Evolutionary conservation across 2,888 invertebrate species (phyloP), one percentile per base, ranked within the genome.

Genomic region (Rotaria macrura): DNA sequence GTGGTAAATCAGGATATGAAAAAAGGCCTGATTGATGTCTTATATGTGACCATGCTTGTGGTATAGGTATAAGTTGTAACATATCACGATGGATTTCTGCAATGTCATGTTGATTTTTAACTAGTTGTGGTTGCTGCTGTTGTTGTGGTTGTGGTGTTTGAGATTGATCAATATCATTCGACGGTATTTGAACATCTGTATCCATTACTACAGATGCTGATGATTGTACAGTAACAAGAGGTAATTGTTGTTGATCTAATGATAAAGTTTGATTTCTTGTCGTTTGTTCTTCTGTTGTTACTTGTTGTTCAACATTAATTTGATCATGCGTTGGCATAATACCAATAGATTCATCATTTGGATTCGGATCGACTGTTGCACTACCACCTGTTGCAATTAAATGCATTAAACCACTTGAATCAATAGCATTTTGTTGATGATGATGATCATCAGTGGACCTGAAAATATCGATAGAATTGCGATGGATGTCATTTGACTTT

Each of bases 31-130:
- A 79, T 43, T 79, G 79, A 43, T 79, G 79, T 40, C 79, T 9
- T n/a, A 79, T 43, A 79, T 79, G 79, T 43, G 79, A 40, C 79
- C 79, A 79, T 79, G 79, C 79, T 79, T 79, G 79, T 43, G 79
- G 79, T 25, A 79, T 79, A 79, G 79, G 79, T 25, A 79, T 79
- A 10, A 79, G n/a, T 43, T 23, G 1, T 79, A 79, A 79, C 79
- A 79, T 79, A 79, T 79, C 79, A 43, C 65, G 65, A 65, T 65
- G 65, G 38, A 65, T 65, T 65, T 65, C 65, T n/a, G 65, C 34
- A 34, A 65, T 65, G 34, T 65, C 29, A 38, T 65, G 65, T 65
- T 34, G 34, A 34, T 1, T 65, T 34, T 65, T 65, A 20, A 14
- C 29, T 34, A 14, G 14, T 65, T 34, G 65, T 34, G 20, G 34